Evolutionary conservation across 2,797 vertebrate genomes (phyloP), one percentile per base, ranked within the genome.

Genomic region (Channallabes apus): DNA sequence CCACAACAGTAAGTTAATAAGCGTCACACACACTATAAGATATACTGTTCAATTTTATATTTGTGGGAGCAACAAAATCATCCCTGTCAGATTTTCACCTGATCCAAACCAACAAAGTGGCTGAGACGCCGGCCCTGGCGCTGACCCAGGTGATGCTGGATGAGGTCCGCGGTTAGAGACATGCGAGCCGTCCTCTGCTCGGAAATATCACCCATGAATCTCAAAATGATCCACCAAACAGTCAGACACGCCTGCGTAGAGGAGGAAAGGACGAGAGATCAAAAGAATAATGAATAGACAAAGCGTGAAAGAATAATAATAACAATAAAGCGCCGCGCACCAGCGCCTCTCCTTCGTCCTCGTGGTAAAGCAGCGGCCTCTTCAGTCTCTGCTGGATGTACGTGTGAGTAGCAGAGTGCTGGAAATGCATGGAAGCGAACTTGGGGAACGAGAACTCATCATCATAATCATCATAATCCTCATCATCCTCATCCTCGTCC

Each of bases 171-270:
- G 0, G 54, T 15, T 27, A 87, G 35, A 69, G 91, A 92, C 8
- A 71, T 0, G 0, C 87, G 29, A 54, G 82, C 87, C 18, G 93
- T 83, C 76, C 87, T 93, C 1, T 96, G 97, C 86, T 99, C 98
- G 0, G 95, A 95, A 29, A 97, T 89, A 89, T 99, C 98, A 6
- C 94, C 97, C 98, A 99, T 99, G 93, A 97, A 99, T 83, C 97
- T 95, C 90, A 99, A 87, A 87, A 99, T 97, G 87, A 97, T 94
- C 91, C 93, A 95, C 94, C 96, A 99, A 8, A 97, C 91, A 0
- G 94, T 95, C 73, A 97, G 91, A 85, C 97, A 96, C 0, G 96
- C 96, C 98, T 99, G 89, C 22, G 1, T 54, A 85, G 27, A 71
- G 24, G 5, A 73, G 22, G 18, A 64, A 3, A 41, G 22, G 20